A percentile compares a stretch with the other conserved stretches of the same genome.
phyloP scores from a whole-genome alignment of 1,140 invertebrate species.

The Drosophila orena region DNA sequence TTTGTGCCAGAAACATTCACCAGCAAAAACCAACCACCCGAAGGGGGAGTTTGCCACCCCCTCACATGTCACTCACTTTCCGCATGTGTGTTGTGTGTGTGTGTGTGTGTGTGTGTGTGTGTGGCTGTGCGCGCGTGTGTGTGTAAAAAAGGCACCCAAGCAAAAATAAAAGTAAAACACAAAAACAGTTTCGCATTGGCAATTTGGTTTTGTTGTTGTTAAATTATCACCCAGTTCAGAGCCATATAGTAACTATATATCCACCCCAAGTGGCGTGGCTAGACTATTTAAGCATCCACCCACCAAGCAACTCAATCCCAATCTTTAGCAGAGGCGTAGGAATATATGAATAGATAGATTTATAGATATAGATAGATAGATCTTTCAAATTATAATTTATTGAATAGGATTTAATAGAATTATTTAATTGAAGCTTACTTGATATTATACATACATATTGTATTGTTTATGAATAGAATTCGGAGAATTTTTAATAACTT shows the following conservation, averaged over 20 bases:
- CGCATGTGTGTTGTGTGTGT: conserved; percentile 4
- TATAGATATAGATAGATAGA: no score
- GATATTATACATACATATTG: no score
- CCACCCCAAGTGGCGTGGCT: conserved; percentile 37
- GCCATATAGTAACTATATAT: conserved; percentile 35
- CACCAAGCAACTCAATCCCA: conserved; percentile 15
- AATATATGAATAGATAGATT: neutral
- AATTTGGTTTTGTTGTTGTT: conserved; percentile 73
- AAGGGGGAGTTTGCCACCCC: conserved; percentile 26
- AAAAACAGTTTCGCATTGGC: conserved; percentile 68
- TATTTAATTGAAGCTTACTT: no score
- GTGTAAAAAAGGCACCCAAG: conserved; percentile 59
- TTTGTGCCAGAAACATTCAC: conserved; percentile 61
- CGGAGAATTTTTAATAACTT: no score
- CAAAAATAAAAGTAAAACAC: conserved; percentile 67
- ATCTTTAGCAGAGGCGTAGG: conserved; percentile 7
- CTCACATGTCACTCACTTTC: conserved; percentile 27
- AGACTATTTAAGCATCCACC: conserved; percentile 65
- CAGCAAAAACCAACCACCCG: conserved; percentile 39
- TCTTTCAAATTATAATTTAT: no score
- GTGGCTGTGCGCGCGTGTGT: conserved; percentile 6
- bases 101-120: no score
- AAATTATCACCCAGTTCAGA: conserved; percentile 71
- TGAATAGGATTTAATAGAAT: no score
- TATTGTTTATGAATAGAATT: no score